These are phyloP conservation scores for Bostrychus sinensis DNA, from an alignment of 2,113 vertebrate species.

Conservation along the genomic window DNA sequence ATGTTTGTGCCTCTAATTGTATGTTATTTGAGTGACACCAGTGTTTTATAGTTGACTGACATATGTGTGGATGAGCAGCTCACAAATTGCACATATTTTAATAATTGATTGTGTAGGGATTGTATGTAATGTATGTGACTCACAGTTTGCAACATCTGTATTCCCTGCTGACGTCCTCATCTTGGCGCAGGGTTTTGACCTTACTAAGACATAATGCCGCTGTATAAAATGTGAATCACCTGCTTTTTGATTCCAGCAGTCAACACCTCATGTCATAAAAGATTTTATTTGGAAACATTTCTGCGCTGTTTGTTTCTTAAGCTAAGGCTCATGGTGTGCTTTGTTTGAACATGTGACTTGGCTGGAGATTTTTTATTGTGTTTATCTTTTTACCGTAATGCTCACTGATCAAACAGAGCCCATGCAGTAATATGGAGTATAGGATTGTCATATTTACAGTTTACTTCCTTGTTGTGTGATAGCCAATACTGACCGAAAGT, in stretches of 20 bases:
- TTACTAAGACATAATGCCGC: slow-evolving; percentile 49
- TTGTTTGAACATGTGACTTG: neutral
- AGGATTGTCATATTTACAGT: neutral
- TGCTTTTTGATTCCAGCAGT: slow-evolving; percentile 19
- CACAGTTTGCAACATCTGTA: slow-evolving; percentile 32
- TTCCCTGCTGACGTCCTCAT: slow-evolving; percentile 56
- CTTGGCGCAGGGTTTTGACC: slow-evolving; percentile 17
- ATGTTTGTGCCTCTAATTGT: too few species aligned
- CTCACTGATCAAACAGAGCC: neutral
- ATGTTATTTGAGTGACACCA: too few species aligned
- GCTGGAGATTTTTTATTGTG: too few species aligned
- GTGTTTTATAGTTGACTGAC: too few species aligned
- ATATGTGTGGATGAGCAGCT: neutral
- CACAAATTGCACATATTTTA: too few species aligned
- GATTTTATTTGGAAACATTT: slow-evolving; percentile 1
- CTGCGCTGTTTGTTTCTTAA: neutral
- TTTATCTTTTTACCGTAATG: too few species aligned
- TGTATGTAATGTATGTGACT: neutral
- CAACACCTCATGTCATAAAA: neutral
- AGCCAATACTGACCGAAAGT: neutral
- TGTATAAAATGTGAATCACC: slow-evolving; percentile 50
- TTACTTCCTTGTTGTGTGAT: neutral
- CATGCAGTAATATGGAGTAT: neutral
- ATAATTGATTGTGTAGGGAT: slow-evolving; percentile 1
- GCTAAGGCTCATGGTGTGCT: neutral